phyloP scores from a whole-genome alignment of 2,797 vertebrate genomes.

The Setipinna tenuifilis region DNA sequence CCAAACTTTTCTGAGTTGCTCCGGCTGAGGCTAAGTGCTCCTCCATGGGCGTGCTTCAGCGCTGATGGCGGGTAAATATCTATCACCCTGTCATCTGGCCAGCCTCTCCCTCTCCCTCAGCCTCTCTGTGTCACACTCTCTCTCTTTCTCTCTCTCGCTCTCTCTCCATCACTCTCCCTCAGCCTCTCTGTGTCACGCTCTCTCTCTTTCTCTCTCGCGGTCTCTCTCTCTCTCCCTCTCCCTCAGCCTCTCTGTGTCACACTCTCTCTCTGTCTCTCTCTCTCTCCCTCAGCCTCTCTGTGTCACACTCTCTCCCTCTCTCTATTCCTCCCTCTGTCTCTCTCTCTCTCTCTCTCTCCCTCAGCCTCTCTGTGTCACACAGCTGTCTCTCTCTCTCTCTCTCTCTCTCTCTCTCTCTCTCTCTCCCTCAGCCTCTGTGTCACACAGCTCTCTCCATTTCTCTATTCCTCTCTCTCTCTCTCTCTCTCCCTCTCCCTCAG shows the following conservation, averaged over 20 bases:
- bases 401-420: background rate
- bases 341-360: background rate
- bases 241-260: background rate
- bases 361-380: too few relatives aligned
- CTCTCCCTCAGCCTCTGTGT: background rate
- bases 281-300: background rate
- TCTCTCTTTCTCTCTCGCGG: too few relatives aligned
- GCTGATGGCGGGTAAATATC: constrained; percentile 87
- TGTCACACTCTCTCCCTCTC: background rate
- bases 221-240: too few relatives aligned
- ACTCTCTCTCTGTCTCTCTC: background rate
- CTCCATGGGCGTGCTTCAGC: constrained; percentile 83
- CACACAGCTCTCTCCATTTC: constrained; percentile 25
- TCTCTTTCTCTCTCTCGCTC: constrained; percentile 10
- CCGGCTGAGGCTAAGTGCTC: constrained; percentile 89
- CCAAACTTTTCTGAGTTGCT: constrained; percentile 87
- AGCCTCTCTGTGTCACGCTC: too few relatives aligned
- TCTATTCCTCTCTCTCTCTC: background rate
- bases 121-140: background rate
- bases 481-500: background rate
- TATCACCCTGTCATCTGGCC: constrained; percentile 86
- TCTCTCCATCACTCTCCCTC: constrained; percentile 67
- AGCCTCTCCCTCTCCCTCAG: constrained; percentile 59
- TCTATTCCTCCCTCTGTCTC: background rate
- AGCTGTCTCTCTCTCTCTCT: background rate